Percentiles rank a stretch among this genome's conserved stretches.
Evolutionary conservation across 2,888 invertebrate genomes (phyloP).

Genomic region (Patella ulyssiponensis): DNA sequence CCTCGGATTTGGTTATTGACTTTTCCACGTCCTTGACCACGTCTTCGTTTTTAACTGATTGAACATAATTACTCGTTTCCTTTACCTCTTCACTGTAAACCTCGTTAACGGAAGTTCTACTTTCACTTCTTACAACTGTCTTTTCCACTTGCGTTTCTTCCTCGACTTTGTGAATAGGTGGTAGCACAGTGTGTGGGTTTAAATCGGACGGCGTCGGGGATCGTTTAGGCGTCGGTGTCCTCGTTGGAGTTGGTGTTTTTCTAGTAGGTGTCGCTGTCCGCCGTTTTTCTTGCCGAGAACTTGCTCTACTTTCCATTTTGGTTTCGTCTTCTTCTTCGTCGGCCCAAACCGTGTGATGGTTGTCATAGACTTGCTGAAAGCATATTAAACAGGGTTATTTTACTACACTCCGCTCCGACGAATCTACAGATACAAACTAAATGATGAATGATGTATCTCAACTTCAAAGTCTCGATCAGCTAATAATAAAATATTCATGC

Average conservation of each 20-base stretch:
- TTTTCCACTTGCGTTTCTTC: background rate
- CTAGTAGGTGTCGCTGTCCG: background rate
- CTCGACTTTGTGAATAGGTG: slow-evolving; percentile 17
- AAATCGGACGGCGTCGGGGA: slow-evolving; percentile 14
- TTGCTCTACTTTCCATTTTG: background rate
- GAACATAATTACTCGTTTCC: too few species aligned
- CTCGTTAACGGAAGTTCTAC: background rate
- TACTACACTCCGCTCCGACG: too few species aligned
- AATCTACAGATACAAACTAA: too few species aligned
- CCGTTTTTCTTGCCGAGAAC: background rate
- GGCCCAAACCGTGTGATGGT: background rate
- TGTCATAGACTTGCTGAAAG: background rate
- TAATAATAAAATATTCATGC: too few species aligned
- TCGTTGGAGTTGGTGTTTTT: background rate
- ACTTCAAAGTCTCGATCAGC: too few species aligned
- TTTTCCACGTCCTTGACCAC: too few species aligned
- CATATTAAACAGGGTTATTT: too few species aligned
- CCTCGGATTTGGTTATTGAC: too few species aligned
- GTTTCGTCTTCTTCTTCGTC: background rate
- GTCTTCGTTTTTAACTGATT: too few species aligned
- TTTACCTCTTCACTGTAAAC: too few species aligned
- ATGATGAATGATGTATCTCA: too few species aligned
- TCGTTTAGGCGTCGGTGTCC: background rate
- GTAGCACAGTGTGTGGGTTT: slow-evolving; percentile 13
- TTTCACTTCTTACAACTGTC: background rate